phyloP scores from a whole-genome alignment of 2,113 vertebrate species.

The Micromys minutus region DNA sequence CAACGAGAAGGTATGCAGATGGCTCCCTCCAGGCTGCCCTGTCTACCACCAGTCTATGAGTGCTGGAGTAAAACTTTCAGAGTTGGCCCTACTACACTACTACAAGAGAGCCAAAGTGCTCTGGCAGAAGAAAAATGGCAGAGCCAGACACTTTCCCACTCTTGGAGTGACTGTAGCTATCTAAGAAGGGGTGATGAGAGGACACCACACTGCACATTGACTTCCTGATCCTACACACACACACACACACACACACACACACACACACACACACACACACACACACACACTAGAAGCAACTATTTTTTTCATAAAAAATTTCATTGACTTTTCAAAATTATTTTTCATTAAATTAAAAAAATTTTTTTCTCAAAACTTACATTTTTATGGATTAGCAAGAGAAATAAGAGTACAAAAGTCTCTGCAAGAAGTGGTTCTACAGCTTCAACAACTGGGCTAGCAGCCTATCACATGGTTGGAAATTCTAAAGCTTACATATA shows the following conservation, averaged over 20 bases:
- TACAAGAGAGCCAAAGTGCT: not conserved
- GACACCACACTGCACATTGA: not conserved
- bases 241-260: no score
- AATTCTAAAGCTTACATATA: conserved; percentile 27
- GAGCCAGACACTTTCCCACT: not conserved
- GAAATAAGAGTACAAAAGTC: conserved; percentile 39
- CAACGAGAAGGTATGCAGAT: not conserved
- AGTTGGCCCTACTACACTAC: not conserved
- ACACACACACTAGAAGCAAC: conserved; percentile 38
- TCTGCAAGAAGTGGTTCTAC: conserved; percentile 34
- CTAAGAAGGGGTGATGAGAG: not conserved
- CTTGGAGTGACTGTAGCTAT: not conserved
- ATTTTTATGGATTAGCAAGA: conserved; percentile 49
- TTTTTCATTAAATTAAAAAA: conserved; percentile 34
- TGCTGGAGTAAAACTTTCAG: not conserved
- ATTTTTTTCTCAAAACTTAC: conserved; percentile 30
- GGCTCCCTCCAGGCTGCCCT: not conserved
- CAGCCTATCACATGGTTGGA: not conserved
- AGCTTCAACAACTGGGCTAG: conserved; percentile 43
- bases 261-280: no score
- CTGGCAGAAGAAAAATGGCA: conserved; percentile 17
- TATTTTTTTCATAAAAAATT: conserved; percentile 47
- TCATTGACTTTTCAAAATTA: conserved; percentile 41
- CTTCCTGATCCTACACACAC: conserved; percentile 1
- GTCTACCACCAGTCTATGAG: not conserved